phyloP scores from a whole-genome alignment of 2,888 invertebrate species.

The Sylvicola fuscatus region DNA sequence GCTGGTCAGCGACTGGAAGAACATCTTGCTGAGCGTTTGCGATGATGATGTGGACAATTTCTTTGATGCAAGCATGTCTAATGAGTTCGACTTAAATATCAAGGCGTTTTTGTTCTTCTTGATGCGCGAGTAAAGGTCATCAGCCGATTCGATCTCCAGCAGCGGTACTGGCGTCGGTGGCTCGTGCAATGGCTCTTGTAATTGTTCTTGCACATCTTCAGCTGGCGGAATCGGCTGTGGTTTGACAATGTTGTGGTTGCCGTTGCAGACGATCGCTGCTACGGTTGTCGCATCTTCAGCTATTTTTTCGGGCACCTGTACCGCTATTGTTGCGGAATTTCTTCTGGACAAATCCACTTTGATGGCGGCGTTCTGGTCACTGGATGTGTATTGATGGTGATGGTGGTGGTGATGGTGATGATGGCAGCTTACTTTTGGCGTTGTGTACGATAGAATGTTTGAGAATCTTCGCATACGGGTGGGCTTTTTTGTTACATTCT shows the following conservation, averaged over 20 bases:
- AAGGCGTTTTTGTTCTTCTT: constrained; percentile 10
- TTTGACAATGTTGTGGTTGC: constrained; percentile 4
- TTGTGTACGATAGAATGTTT: constrained; percentile 20
- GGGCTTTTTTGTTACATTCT: constrained; percentile 10
- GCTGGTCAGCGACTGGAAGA: neutral
- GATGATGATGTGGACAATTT: constrained; percentile 8
- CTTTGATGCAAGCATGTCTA: constrained; percentile 20
- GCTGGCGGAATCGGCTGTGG: neutral
- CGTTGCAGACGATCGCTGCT: constrained; percentile 3
- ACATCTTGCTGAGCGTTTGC: constrained; percentile 1
- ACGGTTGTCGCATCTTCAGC: constrained; percentile 14
- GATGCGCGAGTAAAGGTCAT: constrained; percentile 23
- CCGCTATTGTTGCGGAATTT: too few species aligned
- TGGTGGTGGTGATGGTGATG: constrained; percentile 2
- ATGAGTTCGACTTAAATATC: constrained; percentile 21
- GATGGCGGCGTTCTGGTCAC: constrained; percentile 1
- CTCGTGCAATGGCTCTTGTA: neutral
- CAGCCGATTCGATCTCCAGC: constrained; percentile 6
- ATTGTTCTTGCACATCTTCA: neutral
- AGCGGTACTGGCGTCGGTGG: neutral
- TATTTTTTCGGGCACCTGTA: neutral
- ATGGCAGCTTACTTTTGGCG: constrained; percentile 1
- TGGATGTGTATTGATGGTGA: neutral
- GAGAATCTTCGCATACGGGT: constrained; percentile 23
- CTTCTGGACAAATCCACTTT: too few species aligned